A percentile compares a stretch with the other conserved stretches of the same genome.
phyloP scores from a whole-genome alignment of 2,888 invertebrate species.

The Hanleya hanleyi region DNA sequence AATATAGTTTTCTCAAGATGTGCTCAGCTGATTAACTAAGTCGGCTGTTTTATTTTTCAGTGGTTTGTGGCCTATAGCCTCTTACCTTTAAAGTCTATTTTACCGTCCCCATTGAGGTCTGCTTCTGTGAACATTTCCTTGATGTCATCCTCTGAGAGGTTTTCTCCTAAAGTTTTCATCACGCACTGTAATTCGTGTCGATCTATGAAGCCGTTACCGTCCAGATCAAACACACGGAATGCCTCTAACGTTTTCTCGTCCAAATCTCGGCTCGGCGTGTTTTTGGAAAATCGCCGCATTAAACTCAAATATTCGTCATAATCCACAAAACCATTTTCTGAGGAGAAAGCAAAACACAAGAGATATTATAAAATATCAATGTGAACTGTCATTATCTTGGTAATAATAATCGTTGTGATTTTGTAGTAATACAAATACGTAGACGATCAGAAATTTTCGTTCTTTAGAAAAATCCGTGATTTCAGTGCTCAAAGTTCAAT shows the following conservation, averaged over 20 bases:
- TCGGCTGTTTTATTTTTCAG: no score
- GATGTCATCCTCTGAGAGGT: constrained; percentile 67
- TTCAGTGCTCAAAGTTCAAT: no score
- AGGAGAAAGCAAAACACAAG: constrained; percentile 12
- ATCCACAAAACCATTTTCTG: constrained; percentile 68
- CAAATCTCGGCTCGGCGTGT: constrained; percentile 24
- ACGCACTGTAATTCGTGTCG: constrained; percentile 67
- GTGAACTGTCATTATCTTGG: no score
- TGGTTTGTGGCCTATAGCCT: no score
- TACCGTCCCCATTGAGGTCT: constrained; percentile 69
- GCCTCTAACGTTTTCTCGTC: constrained; percentile 57
- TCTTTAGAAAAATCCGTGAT: no score
- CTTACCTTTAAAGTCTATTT: constrained; percentile 71
- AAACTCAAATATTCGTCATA: constrained; percentile 67
- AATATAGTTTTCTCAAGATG: no score
- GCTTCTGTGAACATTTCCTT: constrained; percentile 70
- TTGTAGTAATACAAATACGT: no score
- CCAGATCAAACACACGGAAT: constrained; percentile 65
- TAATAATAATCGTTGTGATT: no score
- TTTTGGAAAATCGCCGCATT: constrained; percentile 60
- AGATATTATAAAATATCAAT: no score
- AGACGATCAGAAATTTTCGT: no score
- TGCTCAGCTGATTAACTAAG: no score
- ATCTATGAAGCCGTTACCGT: constrained; percentile 69
- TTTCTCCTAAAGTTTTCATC: constrained; percentile 70